Conservation (phyloP, 2,797 vertebrate species). For the Hydrocynus forskahlii region DNA sequence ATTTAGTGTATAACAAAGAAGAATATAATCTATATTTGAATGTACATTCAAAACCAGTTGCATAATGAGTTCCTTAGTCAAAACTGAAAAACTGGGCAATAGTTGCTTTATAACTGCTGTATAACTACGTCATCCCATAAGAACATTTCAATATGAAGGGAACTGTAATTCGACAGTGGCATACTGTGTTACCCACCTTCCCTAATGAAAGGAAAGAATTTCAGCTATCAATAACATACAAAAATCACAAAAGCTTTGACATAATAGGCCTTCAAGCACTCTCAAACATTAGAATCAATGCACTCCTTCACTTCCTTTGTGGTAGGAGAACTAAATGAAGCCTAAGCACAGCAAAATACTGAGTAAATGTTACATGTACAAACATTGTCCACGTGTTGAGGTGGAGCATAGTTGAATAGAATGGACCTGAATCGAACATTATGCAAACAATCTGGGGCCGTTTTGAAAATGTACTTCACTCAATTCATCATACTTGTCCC, state of each 20-base stretch:
- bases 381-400: background rate
- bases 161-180: constrained; percentile 56
- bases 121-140: constrained; percentile 51
- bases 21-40: constrained; percentile 79
- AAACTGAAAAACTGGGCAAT: constrained; percentile 67
- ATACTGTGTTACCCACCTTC: constrained; percentile 62
- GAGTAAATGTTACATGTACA: constrained; percentile 16
- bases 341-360: constrained; percentile 12
- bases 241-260: constrained; percentile 37
- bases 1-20: constrained; percentile 62
- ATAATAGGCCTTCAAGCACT: constrained; percentile 10
- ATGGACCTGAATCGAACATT: constrained; percentile 22
- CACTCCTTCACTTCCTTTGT: constrained; percentile 15
- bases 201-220: constrained; percentile 69
- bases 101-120: constrained; percentile 55
- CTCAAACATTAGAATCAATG: constrained; percentile 29
- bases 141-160: constrained; percentile 63
- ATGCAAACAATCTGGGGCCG: constrained; percentile 29
- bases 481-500: constrained; percentile 52
- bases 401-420: constrained; percentile 12
- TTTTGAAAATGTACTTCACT: constrained; percentile 38
- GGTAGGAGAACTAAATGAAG: constrained; percentile 16
- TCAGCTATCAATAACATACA: constrained; percentile 38
- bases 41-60: constrained; percentile 85
- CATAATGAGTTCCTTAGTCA: constrained; percentile 75